Evolutionary conservation across 2,113 vertebrate genomes (phyloP), one percentile per base, ranked within the genome.

Genomic region (Neomonachus schauinslandi): DNA sequence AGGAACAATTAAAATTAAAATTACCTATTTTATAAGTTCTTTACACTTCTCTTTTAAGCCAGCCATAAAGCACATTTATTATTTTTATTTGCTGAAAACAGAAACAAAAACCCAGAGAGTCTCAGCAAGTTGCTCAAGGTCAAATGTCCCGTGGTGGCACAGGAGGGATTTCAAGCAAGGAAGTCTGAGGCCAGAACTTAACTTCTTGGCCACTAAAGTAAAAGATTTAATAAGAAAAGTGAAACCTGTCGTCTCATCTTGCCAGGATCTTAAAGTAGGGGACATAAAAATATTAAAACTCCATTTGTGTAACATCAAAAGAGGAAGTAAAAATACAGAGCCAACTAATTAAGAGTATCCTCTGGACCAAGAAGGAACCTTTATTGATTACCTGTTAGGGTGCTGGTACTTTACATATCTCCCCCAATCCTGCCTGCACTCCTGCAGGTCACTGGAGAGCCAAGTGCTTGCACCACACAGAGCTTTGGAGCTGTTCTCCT

Each of bases 221-320:
- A 91, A 93, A 59, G 39, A 87, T 80, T n/a, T 94, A 89, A 67
- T 71, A 89, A 74, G 28, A 74, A 95, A 79, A 69, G 9, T 55
- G 4, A 76, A 83, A 80, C n/a, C 74, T 33, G 7, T 65, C 36
- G 2, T 93, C 18, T 94, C 49, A n/a, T 93, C n/a, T 95, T n/a
- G 46, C 81, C 53, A 81, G 46, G 39, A 74, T 82, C 77, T 93
- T 96, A 77, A 95, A 93, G 89, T 57, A 76, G 1, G 2, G 53
- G 26, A 71, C 28, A 93, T 31, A 89, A 94, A 95, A 91, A 85
- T 85, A 96, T 74, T 93, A 92, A 91, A 94, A 79, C 65, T 95
- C 11, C 51, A 93, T 91, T 84, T 91, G 71, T 36, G 63, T 85
- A 94, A 39, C 91, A 80, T 80, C 51, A 46, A 81, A 81, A 89